These are phyloP conservation scores for Macroglossus sobrinus DNA, from an alignment of 2,113 vertebrate species.

Conservation along the genomic window DNA sequence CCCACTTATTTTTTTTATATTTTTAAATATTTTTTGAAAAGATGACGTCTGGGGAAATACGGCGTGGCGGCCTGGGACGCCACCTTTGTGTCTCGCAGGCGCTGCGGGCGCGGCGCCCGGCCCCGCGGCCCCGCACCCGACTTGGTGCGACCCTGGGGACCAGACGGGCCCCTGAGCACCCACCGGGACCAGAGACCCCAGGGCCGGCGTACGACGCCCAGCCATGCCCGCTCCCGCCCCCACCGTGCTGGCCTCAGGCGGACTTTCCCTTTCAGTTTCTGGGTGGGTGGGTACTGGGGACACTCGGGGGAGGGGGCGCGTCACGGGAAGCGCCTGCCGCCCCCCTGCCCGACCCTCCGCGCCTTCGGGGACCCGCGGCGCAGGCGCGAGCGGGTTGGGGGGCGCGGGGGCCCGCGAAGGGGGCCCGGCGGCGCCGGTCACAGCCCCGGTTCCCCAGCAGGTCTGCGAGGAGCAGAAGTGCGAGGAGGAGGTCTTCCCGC, in stretches of 20 bases:
- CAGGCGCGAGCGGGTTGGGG: background rate
- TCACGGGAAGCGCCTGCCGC: background rate
- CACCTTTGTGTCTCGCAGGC: conserved; percentile 92
- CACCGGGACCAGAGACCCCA: background rate
- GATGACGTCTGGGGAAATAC: conserved; percentile 96
- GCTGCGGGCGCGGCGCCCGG: conserved; percentile 64
- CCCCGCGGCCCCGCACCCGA: conserved; percentile 17
- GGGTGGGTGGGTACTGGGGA: background rate
- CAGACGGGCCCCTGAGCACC: background rate
- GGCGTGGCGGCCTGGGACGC: conserved; percentile 86
- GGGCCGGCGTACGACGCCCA: background rate
- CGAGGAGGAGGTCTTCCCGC: conserved; percentile 97
- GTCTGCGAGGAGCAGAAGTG: conserved; percentile 99
- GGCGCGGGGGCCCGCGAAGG: background rate
- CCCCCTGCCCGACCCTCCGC: conserved; percentile 40
- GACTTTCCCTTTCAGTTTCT: conserved; percentile 79
- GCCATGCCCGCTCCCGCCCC: background rate
- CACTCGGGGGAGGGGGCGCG: background rate
- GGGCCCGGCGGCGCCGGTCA: background rate
- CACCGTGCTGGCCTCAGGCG: background rate
- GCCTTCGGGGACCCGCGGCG: conserved; percentile 56
- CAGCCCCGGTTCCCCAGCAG: conserved; percentile 73
- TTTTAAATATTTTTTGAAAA: conserved; percentile 99
- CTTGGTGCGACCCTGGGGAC: background rate
- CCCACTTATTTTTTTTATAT: conserved; percentile 89